Base-by-base conservation (phyloP, 2,888 invertebrate species). In the Dynastes maya region DNA sequence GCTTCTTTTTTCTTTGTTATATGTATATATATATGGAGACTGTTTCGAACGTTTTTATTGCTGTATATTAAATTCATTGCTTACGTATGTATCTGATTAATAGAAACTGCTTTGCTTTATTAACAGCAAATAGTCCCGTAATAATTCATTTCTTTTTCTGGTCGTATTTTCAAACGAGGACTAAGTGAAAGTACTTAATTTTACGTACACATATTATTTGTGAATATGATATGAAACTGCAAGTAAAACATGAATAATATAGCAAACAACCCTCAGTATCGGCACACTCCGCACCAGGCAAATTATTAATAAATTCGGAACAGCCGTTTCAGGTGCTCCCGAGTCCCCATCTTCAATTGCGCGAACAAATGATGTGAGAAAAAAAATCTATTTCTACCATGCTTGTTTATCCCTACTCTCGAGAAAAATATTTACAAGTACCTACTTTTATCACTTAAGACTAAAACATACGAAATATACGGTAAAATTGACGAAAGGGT, bases 121-220 rank as follows among this genome's bases (percentile, higher is more conserved):
- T 63, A 63, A 32, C 27, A 63, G 13, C 13, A 63, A 63, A 32
- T 32, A 32, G 29, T 63, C 63, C 63, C 13, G 13, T 32, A 29
- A 2, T 63, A 63, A 13, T 61, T 22, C 22, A 22, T 11, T 61
- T 61, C 16, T 61, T 22, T 22, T 27, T 8, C 8, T 32, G 29
- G 22, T 11, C 22, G 8, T 8, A 55, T 63, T 63, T 63, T 63
- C 2, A 63, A 32, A 32, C 13, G 63, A 13, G 63, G 27, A 63
- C 29, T 63, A 32, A 63, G 63, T 63, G 63, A 63, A 63, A 63
- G 63, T 63, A 63, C 1, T 3, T 63, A 32, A 13, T 29, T 61
- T 29, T 27, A 61, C 27, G 61, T 22, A 29, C 22, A 22, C 29
- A 29, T 61, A 29, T 63, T 32, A 13, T 13, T 8, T 32, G 5